phyloP scores from a whole-genome alignment of 2,888 invertebrate species.

The Pherbina coryleti region DNA sequence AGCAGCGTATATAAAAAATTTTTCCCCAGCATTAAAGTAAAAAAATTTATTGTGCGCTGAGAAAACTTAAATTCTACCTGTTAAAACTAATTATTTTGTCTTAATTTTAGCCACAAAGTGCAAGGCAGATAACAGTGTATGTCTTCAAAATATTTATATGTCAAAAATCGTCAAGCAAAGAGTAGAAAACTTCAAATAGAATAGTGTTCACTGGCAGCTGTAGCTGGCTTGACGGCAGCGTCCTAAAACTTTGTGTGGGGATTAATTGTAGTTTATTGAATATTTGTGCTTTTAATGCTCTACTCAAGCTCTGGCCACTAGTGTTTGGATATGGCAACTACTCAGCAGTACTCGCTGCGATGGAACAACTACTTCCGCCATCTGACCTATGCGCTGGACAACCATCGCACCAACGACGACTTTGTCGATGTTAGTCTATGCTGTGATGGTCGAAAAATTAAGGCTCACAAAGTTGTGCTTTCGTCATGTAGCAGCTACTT shows the following conservation, averaged over 20 bases:
- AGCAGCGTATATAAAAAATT: slow-evolving; percentile 3
- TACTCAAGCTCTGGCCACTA: background rate
- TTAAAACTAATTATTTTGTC: background rate
- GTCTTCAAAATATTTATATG: background rate
- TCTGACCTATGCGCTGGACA: slow-evolving; percentile 84
- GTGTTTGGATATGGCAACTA: slow-evolving; percentile 71
- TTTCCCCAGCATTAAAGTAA: background rate
- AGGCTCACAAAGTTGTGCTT: slow-evolving; percentile 86
- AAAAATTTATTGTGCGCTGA: background rate
- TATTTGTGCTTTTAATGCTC: slow-evolving; percentile 1
- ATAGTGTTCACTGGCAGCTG: background rate
- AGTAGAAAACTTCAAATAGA: background rate
- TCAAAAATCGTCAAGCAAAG: background rate
- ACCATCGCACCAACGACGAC: slow-evolving; percentile 77
- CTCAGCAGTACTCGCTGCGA: slow-evolving; percentile 85
- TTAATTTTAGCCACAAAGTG: background rate
- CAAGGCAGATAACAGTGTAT: background rate
- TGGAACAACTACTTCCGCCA: slow-evolving; percentile 89
- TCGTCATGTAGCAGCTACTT: slow-evolving; percentile 89
- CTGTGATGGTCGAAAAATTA: slow-evolving; percentile 86
- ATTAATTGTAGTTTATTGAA: background rate
- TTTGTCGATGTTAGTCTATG: slow-evolving; percentile 88
- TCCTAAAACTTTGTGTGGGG: background rate
- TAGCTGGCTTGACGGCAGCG: slow-evolving; percentile 1
- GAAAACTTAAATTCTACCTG: background rate